Base-by-base conservation (phyloP, 2,113 vertebrate genomes). In the Cavia aperea region DNA sequence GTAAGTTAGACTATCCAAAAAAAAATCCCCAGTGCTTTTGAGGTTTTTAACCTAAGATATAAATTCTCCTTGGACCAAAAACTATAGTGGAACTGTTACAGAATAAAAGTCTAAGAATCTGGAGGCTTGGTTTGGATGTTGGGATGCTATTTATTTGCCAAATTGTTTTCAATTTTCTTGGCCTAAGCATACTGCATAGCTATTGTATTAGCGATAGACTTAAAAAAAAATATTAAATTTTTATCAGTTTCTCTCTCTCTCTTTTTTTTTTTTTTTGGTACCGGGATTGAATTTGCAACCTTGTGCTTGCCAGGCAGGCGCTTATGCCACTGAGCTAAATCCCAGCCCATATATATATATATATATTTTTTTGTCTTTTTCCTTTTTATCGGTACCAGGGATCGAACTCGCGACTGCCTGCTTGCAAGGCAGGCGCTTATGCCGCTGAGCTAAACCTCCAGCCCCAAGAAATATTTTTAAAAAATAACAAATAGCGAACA, bases 81-180 rank as follows among this genome's bases (percentile, higher is more conserved):
- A 60, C 58, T 88, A 5, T 21, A 58, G 24, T 86, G 29, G 63
- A 92, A 88, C 36, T 81, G 26, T 72, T 87, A 16, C n/a, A 88
- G 63, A 78, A 73, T 92, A 82, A 77, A 87, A 81, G 81, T 91
- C 81, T 91, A 79, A 91, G 39, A 85, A 68, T 85, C n/a, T 77
- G 31, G 66, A 79, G 49, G 60, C 63, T 95, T 95, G 92, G 49
- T 54, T 90, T 89, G 18, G 29, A 88, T 49, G 72, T 43, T 92
- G 56, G 73, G 8, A 65, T 94, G 62, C 31, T 89, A 26, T 95
- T 94, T 93, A 78, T 95, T 94, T 86, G 81, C 75, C 81, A 93
- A 54, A 89, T 56, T 78, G 23, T 82, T 86, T 81, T 93, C 36
- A 73, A 6, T 75, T 90, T 91, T 90, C 29, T 85, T 92, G 60